These are phyloP conservation scores for Gasteruption jaculator DNA, from an alignment of 2,888 invertebrate genomes.

Conservation along the genomic window DNA sequence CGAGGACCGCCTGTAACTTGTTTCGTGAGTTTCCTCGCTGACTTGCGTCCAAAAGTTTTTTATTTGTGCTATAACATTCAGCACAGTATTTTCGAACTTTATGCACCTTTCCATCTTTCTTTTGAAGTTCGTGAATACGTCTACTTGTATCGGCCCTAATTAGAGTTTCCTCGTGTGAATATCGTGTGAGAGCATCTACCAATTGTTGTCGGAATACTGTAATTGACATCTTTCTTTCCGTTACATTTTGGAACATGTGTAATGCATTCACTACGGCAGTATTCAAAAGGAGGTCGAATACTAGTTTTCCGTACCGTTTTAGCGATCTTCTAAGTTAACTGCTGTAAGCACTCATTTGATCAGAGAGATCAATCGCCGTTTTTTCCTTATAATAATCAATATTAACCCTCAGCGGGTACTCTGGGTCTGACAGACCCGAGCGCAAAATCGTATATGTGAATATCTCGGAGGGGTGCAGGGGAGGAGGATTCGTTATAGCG, in stretches of 20 bases:
- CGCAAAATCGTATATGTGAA: too few species aligned
- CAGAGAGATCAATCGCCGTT: conserved; percentile 18
- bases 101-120: too few species aligned
- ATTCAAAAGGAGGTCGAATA: conserved; percentile 20
- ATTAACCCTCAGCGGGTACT: too few species aligned
- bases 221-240: conserved; percentile 13
- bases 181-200: conserved; percentile 12
- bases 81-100: conserved; percentile 12
- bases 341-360: conserved; percentile 21
- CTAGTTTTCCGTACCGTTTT: conserved; percentile 22
- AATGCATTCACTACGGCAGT: conserved; percentile 18
- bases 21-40: too few species aligned
- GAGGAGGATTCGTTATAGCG: too few species aligned
- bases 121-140: too few species aligned
- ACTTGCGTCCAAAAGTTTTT: too few species aligned
- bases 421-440: too few species aligned
- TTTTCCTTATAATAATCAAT: conserved; percentile 22
- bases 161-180: conserved; percentile 15
- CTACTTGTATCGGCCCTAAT: too few species aligned
- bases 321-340: conserved; percentile 20
- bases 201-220: conserved; percentile 16
- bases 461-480: too few species aligned
- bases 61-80: conserved; percentile 14
- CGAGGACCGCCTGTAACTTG: too few species aligned
- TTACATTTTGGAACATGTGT: conserved; percentile 12